Percentiles rank a stretch among this genome's conserved stretches.
Conservation (phyloP, 1,140 invertebrate genomes). For the Leguminivora glycinivorella region DNA sequence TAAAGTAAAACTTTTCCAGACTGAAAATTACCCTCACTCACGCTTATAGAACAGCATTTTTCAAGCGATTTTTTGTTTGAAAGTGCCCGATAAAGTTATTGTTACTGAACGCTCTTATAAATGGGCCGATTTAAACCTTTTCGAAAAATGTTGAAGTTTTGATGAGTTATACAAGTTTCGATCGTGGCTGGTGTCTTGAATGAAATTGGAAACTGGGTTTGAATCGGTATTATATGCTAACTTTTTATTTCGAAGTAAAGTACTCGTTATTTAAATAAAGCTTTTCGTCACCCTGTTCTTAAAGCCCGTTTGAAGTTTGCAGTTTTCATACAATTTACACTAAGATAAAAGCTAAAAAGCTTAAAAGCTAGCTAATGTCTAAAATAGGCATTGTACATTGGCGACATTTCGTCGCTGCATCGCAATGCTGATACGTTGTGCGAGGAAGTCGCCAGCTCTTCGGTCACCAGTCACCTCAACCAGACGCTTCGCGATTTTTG, state of each 20-base stretch:
- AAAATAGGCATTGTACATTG: too few relatives aligned
- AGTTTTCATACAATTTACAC: too few relatives aligned
- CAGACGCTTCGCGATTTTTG: too few relatives aligned
- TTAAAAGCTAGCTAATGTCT: too few relatives aligned
- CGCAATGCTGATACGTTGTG: too few relatives aligned
- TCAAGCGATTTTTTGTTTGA: not conserved
- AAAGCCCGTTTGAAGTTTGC: too few relatives aligned
- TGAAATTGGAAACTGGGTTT: constrained; percentile 4
- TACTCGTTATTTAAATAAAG: too few relatives aligned
- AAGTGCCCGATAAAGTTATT: constrained; percentile 7
- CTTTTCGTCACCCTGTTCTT: too few relatives aligned
- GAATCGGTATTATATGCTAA: not conserved
- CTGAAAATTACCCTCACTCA: not conserved
- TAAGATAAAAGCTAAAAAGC: too few relatives aligned
- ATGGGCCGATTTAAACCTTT: constrained; percentile 14
- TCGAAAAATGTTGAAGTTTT: constrained; percentile 3
- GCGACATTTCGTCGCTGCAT: too few relatives aligned
- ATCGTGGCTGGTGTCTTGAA: not conserved
- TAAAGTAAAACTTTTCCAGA: not conserved
- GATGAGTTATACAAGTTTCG: constrained; percentile 6
- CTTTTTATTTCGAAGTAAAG: not conserved
- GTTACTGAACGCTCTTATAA: constrained; percentile 1
- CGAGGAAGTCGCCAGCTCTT: too few relatives aligned
- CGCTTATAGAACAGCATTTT: not conserved
- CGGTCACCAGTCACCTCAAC: too few relatives aligned